Base-by-base conservation (phyloP, 2,113 vertebrate genomes). In the Sebastes fasciatus region DNA sequence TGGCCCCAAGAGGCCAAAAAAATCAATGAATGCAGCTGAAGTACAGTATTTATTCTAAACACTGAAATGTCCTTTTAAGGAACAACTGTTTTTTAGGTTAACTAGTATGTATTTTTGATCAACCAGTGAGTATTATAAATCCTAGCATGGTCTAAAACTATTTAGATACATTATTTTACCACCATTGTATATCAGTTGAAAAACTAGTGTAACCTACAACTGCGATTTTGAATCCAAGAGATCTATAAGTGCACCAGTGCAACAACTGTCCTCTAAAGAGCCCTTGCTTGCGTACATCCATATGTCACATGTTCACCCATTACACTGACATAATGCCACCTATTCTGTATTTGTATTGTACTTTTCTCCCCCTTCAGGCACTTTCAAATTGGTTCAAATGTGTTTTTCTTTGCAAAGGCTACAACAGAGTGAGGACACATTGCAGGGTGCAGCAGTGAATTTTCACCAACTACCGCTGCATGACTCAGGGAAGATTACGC, bases 361-460 rank as follows among this genome's bases (percentile, higher is more conserved):
- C 21, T 64, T 4, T 3, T 48, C n/a, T 48, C n/a, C 11, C n/a
- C 19, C 63, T 66, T 46, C 19, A 66, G 43, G 42, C 43, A 66
- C 42, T 46, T 48, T 66, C 11, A 66, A 46, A 66, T 21, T 46
- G 42, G 19, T 46, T 46, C 5, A n/a, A 66, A 66, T 46, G 43
- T 12, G 40, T 45, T 71, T 42, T 55, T n/a, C 16, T n/a, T 43
- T 23, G 17, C 51, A 65, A 12, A 65, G 62, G 57, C 26, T 26
- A 51, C 66, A 49, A 26, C 13, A 52, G 49, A 69, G 49, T 17
- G 40, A 43, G 40, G 62, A 55, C 68, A 40, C 68, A n/a, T 70
- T 72, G 54, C 42, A 72, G 42, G 42, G 19, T 45, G 54, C n/a
- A 72, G 54, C 70, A 26, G 42, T 57, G 52, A 57, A 19, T 72